Evolutionary conservation across 2,113 vertebrate species (phyloP).

Genomic region (Shinisaurus crocodilurus): DNA sequence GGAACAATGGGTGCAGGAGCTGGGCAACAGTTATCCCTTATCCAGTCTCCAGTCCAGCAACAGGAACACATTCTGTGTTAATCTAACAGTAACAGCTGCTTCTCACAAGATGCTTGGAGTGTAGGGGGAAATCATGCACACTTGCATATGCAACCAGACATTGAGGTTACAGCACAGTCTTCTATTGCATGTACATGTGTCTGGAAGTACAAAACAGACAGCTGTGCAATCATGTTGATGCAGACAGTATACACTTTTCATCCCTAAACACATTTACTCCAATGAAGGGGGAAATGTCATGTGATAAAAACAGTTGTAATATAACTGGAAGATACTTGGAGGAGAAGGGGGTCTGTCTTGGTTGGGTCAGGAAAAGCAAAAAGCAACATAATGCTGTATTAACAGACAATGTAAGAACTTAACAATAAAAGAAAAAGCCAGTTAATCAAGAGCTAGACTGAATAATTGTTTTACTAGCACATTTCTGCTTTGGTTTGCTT

Average conservation of each 20-base stretch:
- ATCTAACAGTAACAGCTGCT: not conserved
- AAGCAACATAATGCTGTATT: not conserved
- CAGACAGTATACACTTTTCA: not conserved
- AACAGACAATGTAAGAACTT: not conserved
- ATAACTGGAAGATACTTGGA: not conserved
- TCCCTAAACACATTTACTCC: not conserved
- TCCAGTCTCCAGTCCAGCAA: not conserved
- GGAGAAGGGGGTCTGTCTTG: not conserved
- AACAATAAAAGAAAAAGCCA: not conserved
- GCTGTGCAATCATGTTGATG: not conserved
- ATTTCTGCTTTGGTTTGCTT: not conserved
- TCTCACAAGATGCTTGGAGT: not conserved
- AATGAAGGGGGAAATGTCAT: not conserved
- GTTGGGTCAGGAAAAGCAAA: not conserved
- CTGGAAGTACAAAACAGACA: not conserved
- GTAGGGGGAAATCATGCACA: too few species aligned
- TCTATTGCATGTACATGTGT: too few species aligned
- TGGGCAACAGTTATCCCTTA: not conserved
- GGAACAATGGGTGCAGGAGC: not conserved
- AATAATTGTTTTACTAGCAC: not conserved
- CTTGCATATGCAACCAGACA: too few species aligned
- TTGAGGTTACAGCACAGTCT: not conserved
- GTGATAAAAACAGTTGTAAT: not conserved
- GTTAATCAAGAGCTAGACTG: conserved; percentile 2
- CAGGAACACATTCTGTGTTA: not conserved